phyloP scores from a whole-genome alignment of 1,140 invertebrate species.

The Penaeus japonicus region DNA sequence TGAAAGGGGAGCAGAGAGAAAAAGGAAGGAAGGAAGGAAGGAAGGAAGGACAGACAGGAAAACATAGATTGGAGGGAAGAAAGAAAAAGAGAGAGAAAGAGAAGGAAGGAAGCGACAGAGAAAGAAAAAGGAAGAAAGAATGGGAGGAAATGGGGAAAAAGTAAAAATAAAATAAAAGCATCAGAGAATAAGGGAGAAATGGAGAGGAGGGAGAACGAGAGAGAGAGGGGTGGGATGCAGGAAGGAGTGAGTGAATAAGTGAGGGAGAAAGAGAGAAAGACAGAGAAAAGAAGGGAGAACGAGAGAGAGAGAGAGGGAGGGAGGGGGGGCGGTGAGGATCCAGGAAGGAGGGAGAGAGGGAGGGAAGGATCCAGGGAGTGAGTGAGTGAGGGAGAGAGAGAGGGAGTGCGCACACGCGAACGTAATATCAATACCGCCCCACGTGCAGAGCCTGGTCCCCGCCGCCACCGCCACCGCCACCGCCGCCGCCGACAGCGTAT shows the following conservation, averaged over 20 bases:
- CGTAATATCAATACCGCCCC: no score
- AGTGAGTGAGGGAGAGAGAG: no score
- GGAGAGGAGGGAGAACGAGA: neutral
- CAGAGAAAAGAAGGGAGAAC: neutral
- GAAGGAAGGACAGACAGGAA: neutral
- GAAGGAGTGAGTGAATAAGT: neutral
- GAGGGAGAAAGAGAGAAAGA: no score
- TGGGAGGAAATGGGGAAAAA: neutral
- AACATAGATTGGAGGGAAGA: neutral
- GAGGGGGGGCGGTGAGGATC: neutral
- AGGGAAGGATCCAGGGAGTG: no score
- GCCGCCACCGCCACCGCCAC: no score
- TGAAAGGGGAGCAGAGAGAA: neutral
- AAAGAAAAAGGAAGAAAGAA: neutral
- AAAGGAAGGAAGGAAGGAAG: neutral
- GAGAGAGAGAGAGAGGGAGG: neutral
- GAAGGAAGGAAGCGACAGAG: neutral
- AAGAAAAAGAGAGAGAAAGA: neutral
- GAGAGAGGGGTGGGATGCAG: neutral
- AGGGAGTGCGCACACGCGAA: no score
- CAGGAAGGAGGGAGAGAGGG: neutral
- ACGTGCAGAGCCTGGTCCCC: no score
- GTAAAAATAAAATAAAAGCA: no score
- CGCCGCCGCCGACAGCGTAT: no score
- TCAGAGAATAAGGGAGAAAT: neutral